A percentile compares a stretch with the other conserved stretches of the same genome.
phyloP scores from a whole-genome alignment of 2,113 vertebrate genomes.

The Nestor notabilis region DNA sequence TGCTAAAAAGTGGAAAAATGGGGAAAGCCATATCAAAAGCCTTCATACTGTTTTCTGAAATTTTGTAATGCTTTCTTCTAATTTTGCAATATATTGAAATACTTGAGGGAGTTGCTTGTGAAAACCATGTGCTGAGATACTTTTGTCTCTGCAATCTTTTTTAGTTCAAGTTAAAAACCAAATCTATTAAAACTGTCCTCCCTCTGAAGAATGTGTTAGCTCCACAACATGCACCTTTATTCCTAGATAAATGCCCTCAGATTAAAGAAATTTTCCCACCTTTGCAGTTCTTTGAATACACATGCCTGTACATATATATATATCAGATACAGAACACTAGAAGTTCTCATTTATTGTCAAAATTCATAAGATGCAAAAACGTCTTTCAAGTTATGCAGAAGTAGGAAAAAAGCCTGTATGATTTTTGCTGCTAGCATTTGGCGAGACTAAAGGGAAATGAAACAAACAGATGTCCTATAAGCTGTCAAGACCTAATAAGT shows the following conservation, averaged over 20 bases:
- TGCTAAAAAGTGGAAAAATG: not conserved
- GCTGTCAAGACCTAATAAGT: constrained; percentile 73
- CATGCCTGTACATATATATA: not conserved
- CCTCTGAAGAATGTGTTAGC: not conserved
- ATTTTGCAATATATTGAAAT: not conserved
- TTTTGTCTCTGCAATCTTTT: not conserved
- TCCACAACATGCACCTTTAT: not conserved
- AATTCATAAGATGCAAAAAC: constrained; percentile 12
- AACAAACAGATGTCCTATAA: constrained; percentile 58
- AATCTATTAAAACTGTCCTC: not conserved
- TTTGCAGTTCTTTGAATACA: not conserved
- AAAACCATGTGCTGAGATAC: not conserved
- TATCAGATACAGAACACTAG: not conserved
- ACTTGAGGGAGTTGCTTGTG: not conserved
- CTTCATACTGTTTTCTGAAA: not conserved
- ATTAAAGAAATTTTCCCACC: not conserved
- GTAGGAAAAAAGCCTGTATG: not conserved
- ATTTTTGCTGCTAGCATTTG: constrained; percentile 57
- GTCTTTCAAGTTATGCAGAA: constrained; percentile 15
- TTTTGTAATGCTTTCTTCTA: not conserved
- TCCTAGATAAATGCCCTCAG: not conserved
- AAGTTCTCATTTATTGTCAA: constrained; percentile 4
- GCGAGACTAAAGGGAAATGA: constrained; percentile 45
- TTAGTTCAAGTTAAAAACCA: not conserved
- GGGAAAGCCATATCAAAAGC: not conserved